Conservation (phyloP, 1,140 invertebrate species). For the Lanistes nyassanus region DNA sequence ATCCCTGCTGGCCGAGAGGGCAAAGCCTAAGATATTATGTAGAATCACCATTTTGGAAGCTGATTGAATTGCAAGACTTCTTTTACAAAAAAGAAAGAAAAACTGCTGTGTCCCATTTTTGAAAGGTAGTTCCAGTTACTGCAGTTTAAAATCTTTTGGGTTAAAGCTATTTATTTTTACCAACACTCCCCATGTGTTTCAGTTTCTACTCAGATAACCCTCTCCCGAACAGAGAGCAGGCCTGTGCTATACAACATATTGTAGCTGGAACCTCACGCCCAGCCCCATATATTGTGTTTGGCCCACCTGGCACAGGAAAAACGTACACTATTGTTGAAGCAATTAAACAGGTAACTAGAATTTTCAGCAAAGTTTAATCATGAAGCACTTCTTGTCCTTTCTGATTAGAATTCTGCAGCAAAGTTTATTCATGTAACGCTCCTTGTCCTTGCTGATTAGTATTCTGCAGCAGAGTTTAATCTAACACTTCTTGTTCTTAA, state of each 20-base stretch:
- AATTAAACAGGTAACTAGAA: slow-evolving; percentile 77
- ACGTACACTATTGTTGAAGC: slow-evolving; percentile 90
- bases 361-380: slow-evolving; percentile 52
- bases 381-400: too few relatives aligned
- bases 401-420: too few relatives aligned
- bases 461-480: too few relatives aligned
- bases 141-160: not conserved
- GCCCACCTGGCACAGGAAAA: slow-evolving; percentile 94
- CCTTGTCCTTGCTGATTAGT: too few relatives aligned
- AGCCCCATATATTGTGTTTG: slow-evolving; percentile 90
- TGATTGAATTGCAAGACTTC: too few relatives aligned
- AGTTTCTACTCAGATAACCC: slow-evolving; percentile 79
- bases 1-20: too few relatives aligned
- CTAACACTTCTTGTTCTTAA: too few relatives aligned
- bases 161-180: not conserved
- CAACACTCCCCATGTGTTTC: not conserved
- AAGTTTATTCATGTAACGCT: too few relatives aligned
- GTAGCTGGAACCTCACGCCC: slow-evolving; percentile 74
- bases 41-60: too few relatives aligned
- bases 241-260: slow-evolving; percentile 79
- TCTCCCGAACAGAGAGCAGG: slow-evolving; percentile 72
- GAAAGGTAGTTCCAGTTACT: not conserved
- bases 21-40: too few relatives aligned
- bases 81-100: too few relatives aligned
- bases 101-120: too few relatives aligned